These are phyloP conservation scores for Pagetopsis macropterus DNA, from an alignment of 2,797 vertebrate genomes.

Conservation along the genomic window DNA sequence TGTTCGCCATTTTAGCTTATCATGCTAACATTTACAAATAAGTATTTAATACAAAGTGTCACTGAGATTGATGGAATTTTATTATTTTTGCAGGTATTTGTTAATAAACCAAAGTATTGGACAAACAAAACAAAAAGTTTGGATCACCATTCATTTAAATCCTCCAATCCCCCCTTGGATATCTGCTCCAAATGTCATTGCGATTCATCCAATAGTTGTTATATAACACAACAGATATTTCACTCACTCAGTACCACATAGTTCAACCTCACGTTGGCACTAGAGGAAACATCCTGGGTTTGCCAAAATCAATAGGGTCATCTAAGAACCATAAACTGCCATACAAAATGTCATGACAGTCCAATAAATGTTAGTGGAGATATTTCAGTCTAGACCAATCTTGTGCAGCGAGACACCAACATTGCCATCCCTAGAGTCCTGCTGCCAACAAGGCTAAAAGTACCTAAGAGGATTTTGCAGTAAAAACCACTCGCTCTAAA, in stretches of 20 bases:
- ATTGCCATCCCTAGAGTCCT: not conserved
- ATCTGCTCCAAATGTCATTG: not conserved
- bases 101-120: not conserved
- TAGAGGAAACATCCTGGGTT: too few species aligned
- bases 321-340: not conserved
- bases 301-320: too few species aligned
- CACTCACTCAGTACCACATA: slow-evolving; percentile 11
- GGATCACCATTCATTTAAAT: not conserved
- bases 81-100: not conserved
- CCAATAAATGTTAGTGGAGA: not conserved
- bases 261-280: not conserved
- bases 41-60: not conserved
- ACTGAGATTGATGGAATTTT: not conserved
- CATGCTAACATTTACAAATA: not conserved
- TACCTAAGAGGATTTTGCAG: not conserved
- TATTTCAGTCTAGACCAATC: not conserved
- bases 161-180: not conserved
- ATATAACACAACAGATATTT: not conserved
- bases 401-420: not conserved
- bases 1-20: not conserved
- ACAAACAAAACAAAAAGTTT: not conserved
- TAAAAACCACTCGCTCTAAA: not conserved
- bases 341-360: not conserved
- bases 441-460: not conserved
- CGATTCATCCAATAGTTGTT: not conserved